A percentile compares a stretch with the other conserved stretches of the same genome.
phyloP scores from a whole-genome alignment of 2,113 vertebrate species.

The Heliornis fulica region DNA sequence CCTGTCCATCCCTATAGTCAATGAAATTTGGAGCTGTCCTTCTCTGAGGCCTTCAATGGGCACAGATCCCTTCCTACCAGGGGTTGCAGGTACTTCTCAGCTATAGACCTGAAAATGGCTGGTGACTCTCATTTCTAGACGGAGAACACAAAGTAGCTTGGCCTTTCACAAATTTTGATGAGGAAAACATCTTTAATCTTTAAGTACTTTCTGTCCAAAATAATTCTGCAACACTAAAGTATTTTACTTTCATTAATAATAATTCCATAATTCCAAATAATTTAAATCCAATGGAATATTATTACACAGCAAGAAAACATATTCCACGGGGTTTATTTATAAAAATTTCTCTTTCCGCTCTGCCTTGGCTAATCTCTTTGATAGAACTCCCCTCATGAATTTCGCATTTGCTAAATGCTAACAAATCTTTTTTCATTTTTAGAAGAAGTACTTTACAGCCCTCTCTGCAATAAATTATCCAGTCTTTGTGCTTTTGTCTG shows the following conservation, averaged over 20 bases:
- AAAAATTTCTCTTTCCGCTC: conserved; percentile 50
- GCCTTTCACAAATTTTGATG: not conserved
- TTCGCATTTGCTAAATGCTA: conserved; percentile 22
- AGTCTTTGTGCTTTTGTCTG: conserved; percentile 11
- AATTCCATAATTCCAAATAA: not conserved
- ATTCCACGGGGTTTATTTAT: conserved; percentile 36
- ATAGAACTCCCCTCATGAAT: conserved; percentile 38
- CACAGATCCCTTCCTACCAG: not conserved
- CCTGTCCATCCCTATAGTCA: not conserved
- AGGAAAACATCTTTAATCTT: conserved; percentile 1
- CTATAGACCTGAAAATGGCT: not conserved
- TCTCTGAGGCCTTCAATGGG: not conserved
- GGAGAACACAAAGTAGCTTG: not conserved
- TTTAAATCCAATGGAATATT: not conserved
- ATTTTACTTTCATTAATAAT: conserved; percentile 39
- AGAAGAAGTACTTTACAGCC: not conserved
- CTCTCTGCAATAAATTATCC: not conserved
- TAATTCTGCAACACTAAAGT: not conserved
- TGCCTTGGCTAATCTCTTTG: conserved; percentile 26
- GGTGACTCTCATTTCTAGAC: not conserved
- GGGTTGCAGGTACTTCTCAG: not conserved
- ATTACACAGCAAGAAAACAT: conserved; percentile 28
- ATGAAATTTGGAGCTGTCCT: not conserved
- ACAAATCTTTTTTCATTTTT: conserved; percentile 39
- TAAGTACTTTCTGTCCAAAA: not conserved